Conservation (phyloP, 1,140 invertebrate genomes). For the Bradysia coprophila region DNA sequence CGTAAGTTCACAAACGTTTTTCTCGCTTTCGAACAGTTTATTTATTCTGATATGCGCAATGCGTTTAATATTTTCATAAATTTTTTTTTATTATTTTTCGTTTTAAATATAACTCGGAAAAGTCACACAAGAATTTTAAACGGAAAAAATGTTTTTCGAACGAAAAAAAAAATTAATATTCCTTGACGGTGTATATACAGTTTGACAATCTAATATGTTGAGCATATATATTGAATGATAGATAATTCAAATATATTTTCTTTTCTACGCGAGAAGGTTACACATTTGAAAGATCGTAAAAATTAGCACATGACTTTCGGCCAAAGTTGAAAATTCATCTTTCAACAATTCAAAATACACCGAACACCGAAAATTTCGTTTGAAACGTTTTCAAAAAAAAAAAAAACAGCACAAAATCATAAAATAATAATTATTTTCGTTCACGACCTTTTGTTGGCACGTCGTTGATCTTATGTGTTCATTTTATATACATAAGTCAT, state of each 20-base stretch:
- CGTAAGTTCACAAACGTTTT: background rate
- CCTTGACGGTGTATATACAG: background rate
- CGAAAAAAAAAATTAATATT: background rate
- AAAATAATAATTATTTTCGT: background rate
- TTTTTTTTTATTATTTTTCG: no score
- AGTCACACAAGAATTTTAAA: background rate
- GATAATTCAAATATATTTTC: no score
- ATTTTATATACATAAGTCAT: no score
- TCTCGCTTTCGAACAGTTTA: background rate
- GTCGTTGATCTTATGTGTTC: background rate
- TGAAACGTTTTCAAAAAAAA: background rate
- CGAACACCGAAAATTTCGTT: background rate
- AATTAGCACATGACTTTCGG: background rate
- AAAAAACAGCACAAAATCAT: background rate
- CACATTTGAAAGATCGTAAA: no score
- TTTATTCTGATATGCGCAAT: no score
- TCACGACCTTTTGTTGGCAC: background rate
- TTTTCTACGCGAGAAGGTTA: no score
- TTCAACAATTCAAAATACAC: no score
- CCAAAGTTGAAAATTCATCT: background rate
- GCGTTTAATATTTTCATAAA: no score
- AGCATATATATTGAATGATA: no score
- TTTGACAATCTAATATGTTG: background rate
- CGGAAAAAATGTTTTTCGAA: background rate
- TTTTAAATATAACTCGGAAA: no score